Evolutionary conservation across 2,888 invertebrate genomes (phyloP).

Genomic region (Drosophila mercatorum): DNA sequence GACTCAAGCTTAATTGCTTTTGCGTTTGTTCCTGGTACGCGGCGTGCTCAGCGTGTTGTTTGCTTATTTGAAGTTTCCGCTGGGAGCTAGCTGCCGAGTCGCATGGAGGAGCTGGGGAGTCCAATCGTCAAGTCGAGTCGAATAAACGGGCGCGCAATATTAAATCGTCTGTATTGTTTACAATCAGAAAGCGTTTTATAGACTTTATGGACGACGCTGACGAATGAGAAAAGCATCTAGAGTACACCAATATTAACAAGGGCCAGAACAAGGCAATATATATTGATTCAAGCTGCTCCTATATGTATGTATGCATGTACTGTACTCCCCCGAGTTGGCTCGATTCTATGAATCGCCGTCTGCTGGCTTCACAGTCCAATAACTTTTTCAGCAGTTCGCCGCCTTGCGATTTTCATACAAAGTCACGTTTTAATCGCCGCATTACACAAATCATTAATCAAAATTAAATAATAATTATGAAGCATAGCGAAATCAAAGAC

Average conservation of each 20-base stretch:
- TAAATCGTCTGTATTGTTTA: conserved; percentile 79
- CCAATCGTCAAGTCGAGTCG: conserved; percentile 39
- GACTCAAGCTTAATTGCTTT: neutral
- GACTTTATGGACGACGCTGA: conserved; percentile 63
- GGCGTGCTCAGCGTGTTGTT: conserved; percentile 65
- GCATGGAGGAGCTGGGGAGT: conserved; percentile 49
- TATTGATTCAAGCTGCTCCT: conserved; percentile 63
- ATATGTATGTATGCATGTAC: too few relatives aligned
- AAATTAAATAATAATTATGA: conserved; percentile 79
- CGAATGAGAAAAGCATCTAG: conserved; percentile 33
- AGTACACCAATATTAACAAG: conserved; percentile 10
- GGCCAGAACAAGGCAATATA: conserved; percentile 29
- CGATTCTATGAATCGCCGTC: conserved; percentile 49
- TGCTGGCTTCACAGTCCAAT: conserved; percentile 53
- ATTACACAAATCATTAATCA: conserved; percentile 78
- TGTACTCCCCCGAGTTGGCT: conserved; percentile 32
- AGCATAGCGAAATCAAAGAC: conserved; percentile 49
- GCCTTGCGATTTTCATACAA: conserved; percentile 54
- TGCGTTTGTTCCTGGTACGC: conserved; percentile 63
- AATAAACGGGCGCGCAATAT: conserved; percentile 74
- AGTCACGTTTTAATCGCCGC: conserved; percentile 77
- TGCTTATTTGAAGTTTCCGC: conserved; percentile 64
- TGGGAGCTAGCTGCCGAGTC: conserved; percentile 41
- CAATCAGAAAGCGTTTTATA: conserved; percentile 78
- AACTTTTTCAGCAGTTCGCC: conserved; percentile 38